Evolutionary conservation across 2,797 vertebrate species (phyloP), one percentile per base, ranked within the genome.

Genomic region (Gymnothorax reevesii): DNA sequence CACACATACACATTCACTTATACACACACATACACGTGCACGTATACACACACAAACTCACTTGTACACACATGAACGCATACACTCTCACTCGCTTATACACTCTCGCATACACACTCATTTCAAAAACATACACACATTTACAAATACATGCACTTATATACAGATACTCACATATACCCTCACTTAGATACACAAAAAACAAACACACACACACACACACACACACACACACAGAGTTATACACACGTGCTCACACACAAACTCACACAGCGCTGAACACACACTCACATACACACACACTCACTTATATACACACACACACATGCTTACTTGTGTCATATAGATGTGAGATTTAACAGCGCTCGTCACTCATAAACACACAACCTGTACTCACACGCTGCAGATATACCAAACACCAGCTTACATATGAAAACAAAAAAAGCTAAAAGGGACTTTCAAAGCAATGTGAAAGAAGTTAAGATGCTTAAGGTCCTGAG

Each of bases 251-350:
- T 15, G 33, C 79, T 42, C 33, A 82, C 17, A n/a, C 17, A 54
- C 52, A 82, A 17, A 75, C 84, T 86, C 71, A 85, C 62, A 88
- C 25, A 42, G 25, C n/a, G 15, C 3, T 15, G 77, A 22, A 64
- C n/a, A 73, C 20, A 73, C 64, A 27, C 5, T 57, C 55, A 25
- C 10, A 86, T 52, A 20, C 33, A 1, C 42, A 66, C 22, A 9
- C 22, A 55, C 12, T 69, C 79, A 55, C 4, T 4, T 10, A 27
- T 10, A 22, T 6, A 27, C 12, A 71, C 6, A 33, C 80, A 86
- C 20, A n/a, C 15, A 57, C 62, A 27, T 77, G 17, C 57, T 1
- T 60, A 27, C 64, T 8, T 52, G 6, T 4, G 33, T 33, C 25
- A 52, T 17, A 55, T 10, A 25, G 25, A 60, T 64, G 59, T 9